Percentiles rank a stretch among this genome's conserved stretches.
Conservation (phyloP, 2,888 invertebrate species). For the Mythimna vitellina region DNA sequence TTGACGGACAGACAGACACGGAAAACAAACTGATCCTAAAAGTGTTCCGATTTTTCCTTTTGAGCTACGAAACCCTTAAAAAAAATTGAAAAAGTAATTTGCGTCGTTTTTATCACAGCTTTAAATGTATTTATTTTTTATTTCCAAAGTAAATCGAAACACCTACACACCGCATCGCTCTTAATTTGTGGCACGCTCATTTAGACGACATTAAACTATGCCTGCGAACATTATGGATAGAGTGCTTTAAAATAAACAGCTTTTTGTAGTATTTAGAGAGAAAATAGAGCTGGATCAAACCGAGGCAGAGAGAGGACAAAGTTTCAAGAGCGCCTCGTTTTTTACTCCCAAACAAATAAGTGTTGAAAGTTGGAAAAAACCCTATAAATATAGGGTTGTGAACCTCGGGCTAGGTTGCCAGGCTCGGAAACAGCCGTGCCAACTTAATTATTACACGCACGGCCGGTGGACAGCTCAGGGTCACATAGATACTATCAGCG, state of each 20-base stretch:
- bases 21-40: no score
- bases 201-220: constrained; percentile 17
- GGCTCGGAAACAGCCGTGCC: not conserved
- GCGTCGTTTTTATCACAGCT: not conserved
- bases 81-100: not conserved
- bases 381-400: not conserved
- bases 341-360: constrained; percentile 12
- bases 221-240: constrained; percentile 28
- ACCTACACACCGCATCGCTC: constrained; percentile 1
- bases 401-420: constrained; percentile 10
- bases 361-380: constrained; percentile 16
- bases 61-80: no score
- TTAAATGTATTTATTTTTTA: constrained; percentile 4
- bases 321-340: constrained; percentile 11
- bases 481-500: no score
- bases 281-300: constrained; percentile 18
- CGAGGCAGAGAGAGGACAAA: constrained; percentile 1
- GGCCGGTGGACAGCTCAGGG: no score
- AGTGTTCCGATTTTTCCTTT: no score
- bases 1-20: no score
- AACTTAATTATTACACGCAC: no score
- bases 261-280: constrained; percentile 14
- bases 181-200: constrained; percentile 21
- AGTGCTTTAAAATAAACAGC: constrained; percentile 23
- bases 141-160: constrained; percentile 10